These are phyloP conservation scores for Nemopilema nomurai DNA, from an alignment of 30 jellyfish, hydroid and myxozoan genomes.

Conservation along the genomic window DNA sequence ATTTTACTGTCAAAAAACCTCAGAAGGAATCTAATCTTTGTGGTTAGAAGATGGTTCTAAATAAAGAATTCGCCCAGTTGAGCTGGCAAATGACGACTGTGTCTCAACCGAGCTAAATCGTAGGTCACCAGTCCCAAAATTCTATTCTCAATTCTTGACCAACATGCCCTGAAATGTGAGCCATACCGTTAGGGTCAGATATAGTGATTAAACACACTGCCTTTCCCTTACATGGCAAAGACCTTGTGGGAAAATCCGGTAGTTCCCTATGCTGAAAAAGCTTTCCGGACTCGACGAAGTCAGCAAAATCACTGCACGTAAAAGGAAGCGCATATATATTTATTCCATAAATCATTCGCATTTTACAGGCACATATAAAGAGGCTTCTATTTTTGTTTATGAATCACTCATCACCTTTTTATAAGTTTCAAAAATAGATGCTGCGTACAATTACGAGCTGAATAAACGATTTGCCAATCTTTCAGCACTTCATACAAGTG, in stretches of 20 bases:
- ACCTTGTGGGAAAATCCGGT: conserved; percentile 15
- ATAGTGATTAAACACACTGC: neutral
- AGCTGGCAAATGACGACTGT: neutral
- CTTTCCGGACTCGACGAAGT: conserved; percentile 8
- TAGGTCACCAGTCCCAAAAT: neutral
- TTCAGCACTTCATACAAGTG: conserved; percentile 28
- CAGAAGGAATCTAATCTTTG: neutral
- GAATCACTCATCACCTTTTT: conserved; percentile 14
- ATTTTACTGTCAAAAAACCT: neutral
- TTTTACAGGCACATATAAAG: neutral
- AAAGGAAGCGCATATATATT: neutral
- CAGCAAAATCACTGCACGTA: neutral
- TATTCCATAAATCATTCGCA: conserved; percentile 2
- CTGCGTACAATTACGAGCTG: neutral
- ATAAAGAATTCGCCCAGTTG: neutral
- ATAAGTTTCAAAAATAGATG: conserved; percentile 16
- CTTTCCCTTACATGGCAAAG: neutral
- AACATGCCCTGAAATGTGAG: neutral
- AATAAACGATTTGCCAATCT: conserved; percentile 35
- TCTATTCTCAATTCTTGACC: neutral
- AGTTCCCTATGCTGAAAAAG: neutral
- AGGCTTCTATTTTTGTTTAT: conserved; percentile 24
- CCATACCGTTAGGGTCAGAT: neutral
- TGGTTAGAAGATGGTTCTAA: neutral
- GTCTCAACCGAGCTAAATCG: neutral